Evolutionary conservation across 2,113 vertebrate genomes (phyloP).

Genomic region (Dendropsophus ebraccatus): DNA sequence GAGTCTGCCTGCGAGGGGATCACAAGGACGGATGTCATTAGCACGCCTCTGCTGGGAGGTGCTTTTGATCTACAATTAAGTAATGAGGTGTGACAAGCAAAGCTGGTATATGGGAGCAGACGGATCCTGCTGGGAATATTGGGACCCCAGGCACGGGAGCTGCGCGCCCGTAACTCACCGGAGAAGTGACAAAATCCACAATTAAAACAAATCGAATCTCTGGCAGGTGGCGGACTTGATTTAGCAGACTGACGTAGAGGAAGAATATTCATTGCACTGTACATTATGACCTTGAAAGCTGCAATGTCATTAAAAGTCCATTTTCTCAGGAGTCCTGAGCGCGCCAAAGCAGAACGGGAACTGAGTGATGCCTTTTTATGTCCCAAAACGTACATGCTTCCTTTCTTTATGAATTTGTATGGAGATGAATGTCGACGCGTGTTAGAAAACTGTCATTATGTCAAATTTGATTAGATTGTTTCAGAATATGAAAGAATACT

Average conservation of each 20-base stretch:
- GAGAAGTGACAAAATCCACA: conserved; percentile 56
- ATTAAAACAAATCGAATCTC: conserved; percentile 52
- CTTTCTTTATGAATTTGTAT: conserved; percentile 2
- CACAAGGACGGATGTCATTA: conserved; percentile 53
- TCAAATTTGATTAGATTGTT: background rate
- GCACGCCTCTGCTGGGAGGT: conserved; percentile 39
- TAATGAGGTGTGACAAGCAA: conserved; percentile 52
- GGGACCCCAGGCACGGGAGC: conserved; percentile 31
- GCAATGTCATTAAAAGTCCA: conserved; percentile 45
- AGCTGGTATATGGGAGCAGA: conserved; percentile 42
- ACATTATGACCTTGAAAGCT: conserved; percentile 47
- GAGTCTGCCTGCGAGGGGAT: conserved; percentile 14
- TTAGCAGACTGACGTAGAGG: background rate
- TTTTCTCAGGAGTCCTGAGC: conserved; percentile 35
- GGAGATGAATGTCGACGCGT: background rate
- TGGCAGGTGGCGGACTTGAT: conserved; percentile 24
- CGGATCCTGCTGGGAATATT: conserved; percentile 47
- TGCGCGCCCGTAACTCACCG: conserved; percentile 8
- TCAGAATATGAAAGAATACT: background rate
- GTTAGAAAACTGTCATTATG: background rate
- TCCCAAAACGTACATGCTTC: conserved; percentile 9
- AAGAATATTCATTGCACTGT: conserved; percentile 46
- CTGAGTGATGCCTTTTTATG: conserved; percentile 8
- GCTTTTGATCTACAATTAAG: conserved; percentile 59
- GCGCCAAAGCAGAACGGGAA: conserved; percentile 28